Evolutionary conservation across 1,140 invertebrate genomes (phyloP), one percentile per base, ranked within the genome.

Genomic region (Mamestra configurata): DNA sequence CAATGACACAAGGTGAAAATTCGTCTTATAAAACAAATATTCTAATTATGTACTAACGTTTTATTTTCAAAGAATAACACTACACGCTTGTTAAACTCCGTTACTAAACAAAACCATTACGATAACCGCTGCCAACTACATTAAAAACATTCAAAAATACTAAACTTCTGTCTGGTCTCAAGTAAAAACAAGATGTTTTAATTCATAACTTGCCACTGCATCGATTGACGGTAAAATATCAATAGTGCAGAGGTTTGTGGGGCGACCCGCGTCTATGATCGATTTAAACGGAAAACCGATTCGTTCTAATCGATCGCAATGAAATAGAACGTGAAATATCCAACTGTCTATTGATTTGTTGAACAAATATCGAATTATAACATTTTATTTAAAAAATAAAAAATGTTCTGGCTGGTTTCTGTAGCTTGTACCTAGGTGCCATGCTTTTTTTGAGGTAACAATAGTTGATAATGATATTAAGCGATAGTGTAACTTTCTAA

Each of bases 311-410:
- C 10, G 64, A 43, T 68, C 11, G 13, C 18, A 51, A 71, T 27
- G 22, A 71, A 71, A 51, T 49, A 53, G 68, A 71, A 51, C 68
- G 68, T 71, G 46, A 53, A 71, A 71, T 71, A 64, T 40, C 6
- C 18, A 20, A 18, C 24, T 53, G 24, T 53, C 27, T 31, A 24
- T 51, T 66, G n/a, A 35, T 53, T 71, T 18, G 49, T 53, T 31
- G n/a, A 53, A 71, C 46, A 71, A 71, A 71, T 20, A 53, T 0
- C 13, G 20, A 71, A 71, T 71, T 53, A 53, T 31, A 0, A 20
- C 5, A 68, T 46, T 64, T 64, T 64, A 35, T 31, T 1, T 31
- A 31, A 31, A 31, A 11, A 27, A n/a, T n/a, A n/a, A n/a, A n/a
- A n/a, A n/a, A n/a, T n/a, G n/a, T n/a, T n/a, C n/a, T n/a, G n/a